phyloP scores from a whole-genome alignment of 2,888 invertebrate genomes.

The Spisula solida region DNA sequence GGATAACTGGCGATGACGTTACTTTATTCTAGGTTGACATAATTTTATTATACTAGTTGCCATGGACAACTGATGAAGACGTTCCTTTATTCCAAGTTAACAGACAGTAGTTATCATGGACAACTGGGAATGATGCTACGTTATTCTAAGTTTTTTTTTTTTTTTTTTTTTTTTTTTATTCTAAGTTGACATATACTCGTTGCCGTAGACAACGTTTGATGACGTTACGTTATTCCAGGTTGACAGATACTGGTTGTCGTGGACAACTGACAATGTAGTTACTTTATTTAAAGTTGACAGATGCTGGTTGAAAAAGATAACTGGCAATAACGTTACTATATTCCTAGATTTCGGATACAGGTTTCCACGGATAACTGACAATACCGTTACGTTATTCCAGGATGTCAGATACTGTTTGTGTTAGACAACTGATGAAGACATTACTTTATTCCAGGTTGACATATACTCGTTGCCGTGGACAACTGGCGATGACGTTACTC shows the following conservation, averaged over 20 bases:
- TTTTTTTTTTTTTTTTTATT: not conserved
- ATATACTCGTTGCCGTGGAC: too few species aligned
- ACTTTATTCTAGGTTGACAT: not conserved
- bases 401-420: not conserved
- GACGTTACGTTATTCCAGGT: not conserved
- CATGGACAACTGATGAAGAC: not conserved
- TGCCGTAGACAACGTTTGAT: not conserved
- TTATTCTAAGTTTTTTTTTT: not conserved
- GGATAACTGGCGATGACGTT: not conserved
- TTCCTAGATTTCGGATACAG: not conserved
- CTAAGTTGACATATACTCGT: not conserved
- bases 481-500: not conserved
- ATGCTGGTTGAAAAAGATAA: too few species aligned
- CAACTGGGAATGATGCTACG: not conserved
- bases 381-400: not conserved
- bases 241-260: not conserved
- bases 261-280: not conserved
- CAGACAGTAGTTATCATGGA: not conserved
- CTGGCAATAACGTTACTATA: not conserved
- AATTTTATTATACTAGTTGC: not conserved
- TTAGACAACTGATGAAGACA: too few species aligned
- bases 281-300: not conserved
- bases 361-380: not conserved
- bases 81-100: not conserved
- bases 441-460: not conserved